phyloP scores from a whole-genome alignment of 2,888 invertebrate species.

The Doris montereyensis region DNA sequence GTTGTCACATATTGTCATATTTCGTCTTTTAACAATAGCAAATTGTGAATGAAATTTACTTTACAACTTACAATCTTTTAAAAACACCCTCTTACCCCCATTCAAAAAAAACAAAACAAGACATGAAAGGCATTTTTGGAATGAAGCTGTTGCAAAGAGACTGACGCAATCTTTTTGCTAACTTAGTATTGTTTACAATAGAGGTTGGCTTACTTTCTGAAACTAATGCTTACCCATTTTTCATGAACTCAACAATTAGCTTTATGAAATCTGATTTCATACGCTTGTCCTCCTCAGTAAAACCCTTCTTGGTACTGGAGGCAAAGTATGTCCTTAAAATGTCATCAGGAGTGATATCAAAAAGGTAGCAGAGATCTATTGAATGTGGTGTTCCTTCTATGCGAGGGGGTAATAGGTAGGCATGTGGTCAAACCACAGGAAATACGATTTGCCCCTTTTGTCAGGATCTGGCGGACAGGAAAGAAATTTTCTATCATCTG shows the following conservation, averaged over 20 bases:
- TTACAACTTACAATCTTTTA: too few species aligned
- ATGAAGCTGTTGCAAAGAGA: too few species aligned
- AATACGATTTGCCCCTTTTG: not conserved
- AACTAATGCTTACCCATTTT: constrained; percentile 18
- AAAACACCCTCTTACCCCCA: too few species aligned
- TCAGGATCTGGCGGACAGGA: too few species aligned
- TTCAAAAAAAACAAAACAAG: too few species aligned
- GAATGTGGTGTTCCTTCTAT: constrained; percentile 25
- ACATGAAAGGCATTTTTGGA: too few species aligned
- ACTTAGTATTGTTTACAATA: too few species aligned
- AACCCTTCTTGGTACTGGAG: not conserved
- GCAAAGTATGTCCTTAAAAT: constrained; percentile 13
- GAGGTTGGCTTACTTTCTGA: too few species aligned
- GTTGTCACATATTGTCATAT: too few species aligned
- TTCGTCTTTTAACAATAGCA: too few species aligned
- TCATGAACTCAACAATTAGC: constrained; percentile 27
- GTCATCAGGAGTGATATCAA: constrained; percentile 22
- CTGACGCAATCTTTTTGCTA: too few species aligned
- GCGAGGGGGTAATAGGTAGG: constrained; percentile 20
- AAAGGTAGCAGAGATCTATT: constrained; percentile 28
- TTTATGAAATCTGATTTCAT: constrained; percentile 6
- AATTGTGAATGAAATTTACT: not conserved
- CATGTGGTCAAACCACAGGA: constrained; percentile 33
- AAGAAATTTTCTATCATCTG: too few species aligned
- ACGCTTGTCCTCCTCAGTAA: constrained; percentile 19